Evolutionary conservation across 2,113 vertebrate genomes (phyloP).

Genomic region (Fregetta grallaria): DNA sequence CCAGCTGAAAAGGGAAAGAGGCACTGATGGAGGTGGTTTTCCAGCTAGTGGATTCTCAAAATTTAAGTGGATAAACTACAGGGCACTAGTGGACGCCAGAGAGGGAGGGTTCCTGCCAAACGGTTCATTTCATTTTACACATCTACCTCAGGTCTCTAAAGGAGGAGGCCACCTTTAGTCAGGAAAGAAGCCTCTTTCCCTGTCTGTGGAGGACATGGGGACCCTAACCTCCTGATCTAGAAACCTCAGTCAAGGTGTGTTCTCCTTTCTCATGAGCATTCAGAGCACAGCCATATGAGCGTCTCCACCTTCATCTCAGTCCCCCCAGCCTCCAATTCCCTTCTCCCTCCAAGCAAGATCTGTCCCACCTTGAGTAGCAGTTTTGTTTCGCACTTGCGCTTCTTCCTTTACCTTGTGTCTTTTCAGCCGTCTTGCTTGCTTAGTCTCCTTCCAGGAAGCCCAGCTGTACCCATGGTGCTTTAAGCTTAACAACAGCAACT

Average conservation of each 20-base stretch:
- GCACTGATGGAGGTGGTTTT: not conserved
- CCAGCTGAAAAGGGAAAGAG: not conserved
- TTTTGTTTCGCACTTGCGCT: not conserved
- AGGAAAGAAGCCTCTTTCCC: not conserved
- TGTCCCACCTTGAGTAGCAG: not conserved
- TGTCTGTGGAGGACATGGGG: not conserved
- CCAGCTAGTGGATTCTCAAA: not conserved
- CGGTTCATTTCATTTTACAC: not conserved
- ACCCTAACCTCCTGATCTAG: not conserved
- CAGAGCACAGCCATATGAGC: not conserved
- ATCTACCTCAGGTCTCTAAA: not conserved
- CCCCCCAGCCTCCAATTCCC: not conserved
- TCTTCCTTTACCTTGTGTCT: not conserved
- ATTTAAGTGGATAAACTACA: not conserved
- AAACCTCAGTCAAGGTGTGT: not conserved
- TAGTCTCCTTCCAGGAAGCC: not conserved
- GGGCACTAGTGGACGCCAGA: not conserved
- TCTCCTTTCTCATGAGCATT: not conserved
- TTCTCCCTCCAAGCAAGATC: not conserved
- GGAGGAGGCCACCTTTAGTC: not conserved
- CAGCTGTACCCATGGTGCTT: not conserved
- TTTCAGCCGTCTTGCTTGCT: not conserved
- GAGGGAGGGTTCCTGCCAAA: not conserved
- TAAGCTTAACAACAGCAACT: not conserved
- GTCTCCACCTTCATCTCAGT: not conserved